These are phyloP conservation scores for Jaculus jaculus DNA, from an alignment of 2,113 vertebrate species.

Conservation along the genomic window DNA sequence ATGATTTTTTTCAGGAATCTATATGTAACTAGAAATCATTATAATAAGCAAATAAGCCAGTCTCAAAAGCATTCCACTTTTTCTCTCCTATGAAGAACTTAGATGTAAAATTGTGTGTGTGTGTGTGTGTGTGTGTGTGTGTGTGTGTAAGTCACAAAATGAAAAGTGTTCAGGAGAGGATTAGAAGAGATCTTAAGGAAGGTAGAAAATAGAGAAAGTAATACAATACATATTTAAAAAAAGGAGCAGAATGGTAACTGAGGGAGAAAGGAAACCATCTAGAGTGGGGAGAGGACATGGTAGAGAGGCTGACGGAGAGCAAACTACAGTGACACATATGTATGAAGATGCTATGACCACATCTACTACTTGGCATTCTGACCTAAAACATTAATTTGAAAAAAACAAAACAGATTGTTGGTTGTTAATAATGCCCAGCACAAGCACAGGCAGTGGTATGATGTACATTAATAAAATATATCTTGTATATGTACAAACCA, in stretches of 20 bases:
- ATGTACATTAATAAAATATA: background rate
- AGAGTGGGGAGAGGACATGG: no score
- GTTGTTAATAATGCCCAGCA: background rate
- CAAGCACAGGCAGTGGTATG: background rate
- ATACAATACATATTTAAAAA: background rate
- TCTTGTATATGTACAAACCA: background rate
- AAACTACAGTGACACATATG: no score
- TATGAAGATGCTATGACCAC: background rate
- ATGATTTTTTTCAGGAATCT: background rate
- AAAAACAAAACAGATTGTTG: background rate
- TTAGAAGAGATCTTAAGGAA: background rate
- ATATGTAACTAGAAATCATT: background rate
- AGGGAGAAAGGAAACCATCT: no score
- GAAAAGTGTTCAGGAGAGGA: background rate
- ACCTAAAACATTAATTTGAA: background rate
- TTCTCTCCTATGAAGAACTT: background rate
- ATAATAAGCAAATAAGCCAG: background rate
- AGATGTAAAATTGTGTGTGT: background rate
- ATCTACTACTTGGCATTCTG: background rate
- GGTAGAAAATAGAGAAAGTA: background rate
- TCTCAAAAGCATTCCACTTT: no score
- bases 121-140: background rate
- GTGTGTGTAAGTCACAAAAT: no score
- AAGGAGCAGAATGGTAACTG: background rate
- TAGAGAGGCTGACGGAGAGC: no score